These are phyloP conservation scores for Meriones unguiculatus DNA, from an alignment of 2,113 vertebrate genomes.

Conservation along the genomic window DNA sequence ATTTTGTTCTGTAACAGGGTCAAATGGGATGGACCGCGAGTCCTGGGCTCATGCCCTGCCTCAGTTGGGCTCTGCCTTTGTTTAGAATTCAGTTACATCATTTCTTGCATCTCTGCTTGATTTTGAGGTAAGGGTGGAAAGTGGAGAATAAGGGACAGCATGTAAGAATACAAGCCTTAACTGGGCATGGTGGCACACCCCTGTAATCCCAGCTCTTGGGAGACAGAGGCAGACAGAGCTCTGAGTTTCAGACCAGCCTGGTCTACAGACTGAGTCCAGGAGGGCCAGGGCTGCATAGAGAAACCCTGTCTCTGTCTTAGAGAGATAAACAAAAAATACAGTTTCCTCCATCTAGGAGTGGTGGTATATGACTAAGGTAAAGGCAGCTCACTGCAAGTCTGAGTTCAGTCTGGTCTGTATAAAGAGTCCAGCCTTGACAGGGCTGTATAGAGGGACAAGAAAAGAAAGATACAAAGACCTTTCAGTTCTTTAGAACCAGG, in stretches of 20 bases:
- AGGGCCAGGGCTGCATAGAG: neutral
- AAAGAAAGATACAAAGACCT: neutral
- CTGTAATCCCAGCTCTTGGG: neutral
- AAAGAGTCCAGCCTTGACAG: neutral
- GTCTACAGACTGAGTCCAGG: neutral
- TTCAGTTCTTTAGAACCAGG: neutral
- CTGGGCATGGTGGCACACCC: neutral
- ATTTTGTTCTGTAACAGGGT: neutral
- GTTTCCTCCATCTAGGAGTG: neutral
- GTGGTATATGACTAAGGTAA: neutral
- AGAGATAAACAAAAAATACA: neutral
- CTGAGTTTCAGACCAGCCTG: neutral
- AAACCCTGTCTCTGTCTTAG: neutral
- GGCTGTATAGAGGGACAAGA: neutral
- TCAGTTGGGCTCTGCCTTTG: neutral
- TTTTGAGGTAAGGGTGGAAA: neutral
- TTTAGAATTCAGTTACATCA: slow-evolving; percentile 24
- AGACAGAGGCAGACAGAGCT: neutral
- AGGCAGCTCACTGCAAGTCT: neutral
- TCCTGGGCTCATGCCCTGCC: neutral
- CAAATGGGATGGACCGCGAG: neutral
- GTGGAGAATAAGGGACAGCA: slow-evolving; percentile 18
- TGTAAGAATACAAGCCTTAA: neutral
- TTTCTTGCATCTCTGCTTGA: slow-evolving; percentile 38
- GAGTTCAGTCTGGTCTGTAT: neutral